Base-by-base conservation (phyloP, 2,888 invertebrate genomes). In the Harpalus rubripes region DNA sequence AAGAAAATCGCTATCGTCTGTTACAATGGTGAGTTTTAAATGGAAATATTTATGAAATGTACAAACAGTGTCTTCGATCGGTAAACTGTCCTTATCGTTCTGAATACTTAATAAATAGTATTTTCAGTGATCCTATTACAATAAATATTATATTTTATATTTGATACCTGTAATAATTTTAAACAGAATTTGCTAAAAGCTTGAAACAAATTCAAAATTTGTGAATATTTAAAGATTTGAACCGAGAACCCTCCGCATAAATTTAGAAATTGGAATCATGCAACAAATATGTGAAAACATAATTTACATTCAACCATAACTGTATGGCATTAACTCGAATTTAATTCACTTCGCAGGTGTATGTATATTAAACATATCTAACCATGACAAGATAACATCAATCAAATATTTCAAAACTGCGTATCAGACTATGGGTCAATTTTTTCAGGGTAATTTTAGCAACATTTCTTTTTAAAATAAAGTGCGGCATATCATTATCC, bases 341-440 rank as follows among this genome's bases (percentile, higher is more conserved):
- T 12, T 12, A 63, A 22, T 63, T 63, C 8, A 8, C 7, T n/a
- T 63, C 18, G 15, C 39, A 68, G 39, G 32, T 68, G 68, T 68
- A 10, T 68, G 65, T 65, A 52, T 10, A 52, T 68, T 68, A 68
- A 68, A 68, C 32, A 61, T 18, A 63, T 26, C 63, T 63, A 63
- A 61, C 8, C 18, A 68, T 68, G 39, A 68, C 68, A 39, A 39
- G 68, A 63, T 68, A 39, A 68, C 32, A 68, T 68, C 68, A 68
- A 68, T 68, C 68, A 68, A 26, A 65, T 32, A 32, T 65, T 61
- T 61, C 61, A 16, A 6, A 63, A 63, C 12, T 32, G 12, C 26
- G 32, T 68, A 59, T 39, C 39, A 39, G 8, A 63, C 7, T 22
- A 61, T 26, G 10, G 61, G 26, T 63, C 68, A 63, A 26, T 63